A percentile compares a stretch with the other conserved stretches of the same genome.
phyloP scores from a whole-genome alignment of 2,888 invertebrate genomes.

The Cecidostiba fungosa region DNA sequence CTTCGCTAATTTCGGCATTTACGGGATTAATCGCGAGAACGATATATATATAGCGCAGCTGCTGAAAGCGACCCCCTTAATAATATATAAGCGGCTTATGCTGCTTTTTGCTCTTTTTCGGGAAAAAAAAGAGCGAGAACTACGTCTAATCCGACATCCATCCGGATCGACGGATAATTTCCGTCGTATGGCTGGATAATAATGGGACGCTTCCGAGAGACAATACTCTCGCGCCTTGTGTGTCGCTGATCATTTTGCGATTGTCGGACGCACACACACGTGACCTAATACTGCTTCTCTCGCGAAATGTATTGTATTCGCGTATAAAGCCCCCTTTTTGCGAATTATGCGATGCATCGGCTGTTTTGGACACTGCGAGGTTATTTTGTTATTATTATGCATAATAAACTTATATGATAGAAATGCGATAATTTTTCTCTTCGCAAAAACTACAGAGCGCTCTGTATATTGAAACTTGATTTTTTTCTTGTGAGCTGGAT shows the following conservation, averaged over 20 bases:
- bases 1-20: conserved; percentile 77
- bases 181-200: conserved; percentile 51
- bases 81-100: conserved; percentile 76
- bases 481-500: too few species aligned
- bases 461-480: too few species aligned
- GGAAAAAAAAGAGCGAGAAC: conserved; percentile 62
- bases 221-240: not conserved
- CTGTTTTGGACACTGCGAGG: not conserved
- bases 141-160: not conserved
- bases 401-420: too few species aligned
- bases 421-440: too few species aligned
- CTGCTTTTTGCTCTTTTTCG: conserved; percentile 79
- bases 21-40: conserved; percentile 75
- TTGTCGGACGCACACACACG: not conserved
- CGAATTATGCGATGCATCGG: not conserved
- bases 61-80: conserved; percentile 63
- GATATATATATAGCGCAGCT: conserved; percentile 65
- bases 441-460: too few species aligned
- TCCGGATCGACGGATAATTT: conserved; percentile 42
- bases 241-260: not conserved
- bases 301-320: not conserved
- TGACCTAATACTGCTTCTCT: not conserved
- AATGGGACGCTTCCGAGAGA: not conserved
- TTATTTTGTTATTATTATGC: not conserved
- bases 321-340: not conserved